Percentiles rank a stretch among this genome's conserved stretches.
Evolutionary conservation across 2,888 invertebrate genomes (phyloP).

Genomic region (Sinodicranocentrus sp.): DNA sequence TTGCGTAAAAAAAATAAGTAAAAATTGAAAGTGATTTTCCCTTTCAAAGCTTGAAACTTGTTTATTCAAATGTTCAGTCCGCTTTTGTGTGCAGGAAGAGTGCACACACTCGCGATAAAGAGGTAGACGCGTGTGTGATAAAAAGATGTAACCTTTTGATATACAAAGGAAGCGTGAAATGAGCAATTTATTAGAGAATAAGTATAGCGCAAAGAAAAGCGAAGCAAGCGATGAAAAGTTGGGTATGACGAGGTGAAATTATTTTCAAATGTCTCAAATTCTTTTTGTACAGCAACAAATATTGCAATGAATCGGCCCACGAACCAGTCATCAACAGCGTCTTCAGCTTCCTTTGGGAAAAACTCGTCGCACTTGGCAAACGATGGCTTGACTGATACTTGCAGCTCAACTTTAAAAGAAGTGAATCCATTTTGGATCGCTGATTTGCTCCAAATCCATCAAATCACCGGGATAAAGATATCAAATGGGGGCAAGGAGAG

Average conservation of each 20-base stretch:
- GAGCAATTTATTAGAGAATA: conserved; percentile 4
- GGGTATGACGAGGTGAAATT: too few species aligned
- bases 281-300: conserved; percentile 85
- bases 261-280: too few species aligned
- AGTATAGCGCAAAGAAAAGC: too few species aligned
- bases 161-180: conserved; percentile 47
- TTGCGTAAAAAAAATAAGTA: neutral
- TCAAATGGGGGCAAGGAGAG: conserved; percentile 84
- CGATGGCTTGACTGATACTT: conserved; percentile 90
- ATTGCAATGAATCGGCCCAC: conserved; percentile 91
- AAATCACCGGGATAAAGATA: conserved; percentile 90
- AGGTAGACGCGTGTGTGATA: conserved; percentile 3
- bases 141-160: conserved; percentile 30
- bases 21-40: neutral
- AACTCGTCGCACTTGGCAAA: conserved; percentile 91
- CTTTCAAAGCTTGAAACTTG: neutral
- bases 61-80: too few species aligned
- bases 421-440: conserved; percentile 97
- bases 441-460: conserved; percentile 89
- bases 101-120: neutral
- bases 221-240: too few species aligned
- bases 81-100: too few species aligned
- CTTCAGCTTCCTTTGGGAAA: conserved; percentile 82
- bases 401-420: conserved; percentile 91
- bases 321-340: conserved; percentile 89